These are phyloP conservation scores for Coluber constrictor DNA, from an alignment of 2,797 vertebrate species.

Conservation along the genomic window DNA sequence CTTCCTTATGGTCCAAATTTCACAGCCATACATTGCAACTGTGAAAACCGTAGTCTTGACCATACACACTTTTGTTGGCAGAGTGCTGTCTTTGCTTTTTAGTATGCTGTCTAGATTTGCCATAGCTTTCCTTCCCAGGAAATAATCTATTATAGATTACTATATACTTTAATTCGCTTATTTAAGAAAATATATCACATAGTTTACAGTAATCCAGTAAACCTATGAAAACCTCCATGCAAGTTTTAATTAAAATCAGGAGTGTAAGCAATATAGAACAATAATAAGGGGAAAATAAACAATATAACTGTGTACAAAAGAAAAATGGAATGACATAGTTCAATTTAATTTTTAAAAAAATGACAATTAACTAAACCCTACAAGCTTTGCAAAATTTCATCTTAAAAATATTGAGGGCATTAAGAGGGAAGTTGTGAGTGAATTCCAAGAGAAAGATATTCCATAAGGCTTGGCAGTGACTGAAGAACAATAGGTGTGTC, in stretches of 20 bases:
- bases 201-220: neutral
- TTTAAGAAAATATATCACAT: neutral
- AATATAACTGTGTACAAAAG: neutral
- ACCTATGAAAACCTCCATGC: neutral
- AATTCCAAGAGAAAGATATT: neutral
- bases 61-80: no score
- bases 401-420: neutral
- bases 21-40: no score
- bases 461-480: neutral
- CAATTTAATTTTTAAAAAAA: neutral
- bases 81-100: no score
- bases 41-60: no score
- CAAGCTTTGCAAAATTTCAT: neutral
- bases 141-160: neutral
- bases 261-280: neutral
- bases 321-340: neutral
- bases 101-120: no score
- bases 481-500: neutral
- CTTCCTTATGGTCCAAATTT: no score
- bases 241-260: neutral
- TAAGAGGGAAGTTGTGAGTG: neutral
- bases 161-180: neutral
- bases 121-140: no score
- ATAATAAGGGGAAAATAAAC: neutral
- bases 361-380: neutral